A percentile compares a stretch with the other conserved stretches of the same genome.
These are phyloP conservation scores for Pectinophora gossypiella DNA, from an alignment of 1,140 invertebrate species.

Conservation along the genomic window DNA sequence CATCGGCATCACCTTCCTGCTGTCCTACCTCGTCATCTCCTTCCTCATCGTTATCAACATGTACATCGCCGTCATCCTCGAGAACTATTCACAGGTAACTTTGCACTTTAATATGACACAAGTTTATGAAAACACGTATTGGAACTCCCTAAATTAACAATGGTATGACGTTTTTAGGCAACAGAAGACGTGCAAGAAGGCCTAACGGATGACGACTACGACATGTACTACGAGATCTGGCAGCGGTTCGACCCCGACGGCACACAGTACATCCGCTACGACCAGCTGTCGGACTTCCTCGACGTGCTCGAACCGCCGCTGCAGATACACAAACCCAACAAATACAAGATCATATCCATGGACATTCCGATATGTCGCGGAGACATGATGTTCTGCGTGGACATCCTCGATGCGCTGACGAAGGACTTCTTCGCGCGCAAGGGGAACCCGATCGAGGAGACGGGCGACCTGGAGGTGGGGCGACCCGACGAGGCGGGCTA, in stretches of 20 bases:
- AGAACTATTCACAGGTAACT: conserved; percentile 96
- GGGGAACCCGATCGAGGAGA: conserved; percentile 92
- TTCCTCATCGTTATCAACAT: conserved; percentile 99
- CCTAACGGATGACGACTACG: conserved; percentile 98
- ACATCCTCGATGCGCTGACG: conserved; percentile 96
- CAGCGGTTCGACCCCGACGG: conserved; percentile 98
- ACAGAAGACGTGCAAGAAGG: conserved; percentile 99
- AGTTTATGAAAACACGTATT: too few species aligned
- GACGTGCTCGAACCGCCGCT: conserved; percentile 95
- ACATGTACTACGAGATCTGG: conserved; percentile 99
- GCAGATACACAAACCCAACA: conserved; percentile 98
- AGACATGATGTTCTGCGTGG: conserved; percentile 97
- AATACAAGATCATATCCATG: conserved; percentile 99
- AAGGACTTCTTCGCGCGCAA: conserved; percentile 98
- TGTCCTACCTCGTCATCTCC: conserved; percentile 97
- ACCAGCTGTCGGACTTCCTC: conserved; percentile 95
- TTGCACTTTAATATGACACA: too few species aligned
- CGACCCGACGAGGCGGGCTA: conserved; percentile 91
- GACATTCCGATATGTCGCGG: conserved; percentile 98
- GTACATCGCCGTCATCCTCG: conserved; percentile 99
- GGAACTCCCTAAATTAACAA: too few species aligned
- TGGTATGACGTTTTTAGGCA: too few species aligned
- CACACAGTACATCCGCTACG: conserved; percentile 96
- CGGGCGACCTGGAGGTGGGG: conserved; percentile 89
- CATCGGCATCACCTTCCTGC: conserved; percentile 95